A percentile compares a stretch with the other conserved stretches of the same genome.
phyloP scores from a whole-genome alignment of 2,888 invertebrate species.

The Andrena praecox region DNA sequence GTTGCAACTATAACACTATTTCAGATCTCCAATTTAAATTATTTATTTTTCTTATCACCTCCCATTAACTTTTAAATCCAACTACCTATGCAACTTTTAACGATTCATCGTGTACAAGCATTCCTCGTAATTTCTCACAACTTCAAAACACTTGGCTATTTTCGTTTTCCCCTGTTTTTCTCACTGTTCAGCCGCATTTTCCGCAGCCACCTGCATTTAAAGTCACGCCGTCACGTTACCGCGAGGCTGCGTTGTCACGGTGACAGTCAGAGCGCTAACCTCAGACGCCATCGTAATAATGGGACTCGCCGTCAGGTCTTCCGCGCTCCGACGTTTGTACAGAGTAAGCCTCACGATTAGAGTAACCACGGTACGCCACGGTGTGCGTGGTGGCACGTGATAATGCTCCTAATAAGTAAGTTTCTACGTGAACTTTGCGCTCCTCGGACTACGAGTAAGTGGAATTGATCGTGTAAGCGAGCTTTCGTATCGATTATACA shows the following conservation, averaged over 20 bases:
- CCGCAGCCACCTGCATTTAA: not conserved
- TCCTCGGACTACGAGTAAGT: not conserved
- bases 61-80: too few species aligned
- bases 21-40: too few species aligned
- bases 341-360: conserved; percentile 36
- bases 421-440: not conserved
- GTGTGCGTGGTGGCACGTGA: not conserved
- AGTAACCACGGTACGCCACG: conserved; percentile 10
- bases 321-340: not conserved
- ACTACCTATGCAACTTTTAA: too few species aligned
- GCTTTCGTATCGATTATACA: not conserved
- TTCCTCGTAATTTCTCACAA: too few species aligned
- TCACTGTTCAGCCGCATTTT: not conserved
- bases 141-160: too few species aligned
- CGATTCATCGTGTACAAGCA: too few species aligned
- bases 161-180: too few species aligned
- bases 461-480: conserved; percentile 13
- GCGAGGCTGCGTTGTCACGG: not conserved
- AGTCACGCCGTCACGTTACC: not conserved
- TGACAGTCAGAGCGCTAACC: conserved; percentile 20
- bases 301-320: not conserved
- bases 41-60: too few species aligned
- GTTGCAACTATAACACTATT: too few species aligned
- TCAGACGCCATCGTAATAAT: conserved; percentile 31
- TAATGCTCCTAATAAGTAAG: conserved; percentile 16